Evolutionary conservation across 2,797 vertebrate genomes (phyloP), one percentile per base, ranked within the genome.

Genomic region (Pachyuromys duprasi): DNA sequence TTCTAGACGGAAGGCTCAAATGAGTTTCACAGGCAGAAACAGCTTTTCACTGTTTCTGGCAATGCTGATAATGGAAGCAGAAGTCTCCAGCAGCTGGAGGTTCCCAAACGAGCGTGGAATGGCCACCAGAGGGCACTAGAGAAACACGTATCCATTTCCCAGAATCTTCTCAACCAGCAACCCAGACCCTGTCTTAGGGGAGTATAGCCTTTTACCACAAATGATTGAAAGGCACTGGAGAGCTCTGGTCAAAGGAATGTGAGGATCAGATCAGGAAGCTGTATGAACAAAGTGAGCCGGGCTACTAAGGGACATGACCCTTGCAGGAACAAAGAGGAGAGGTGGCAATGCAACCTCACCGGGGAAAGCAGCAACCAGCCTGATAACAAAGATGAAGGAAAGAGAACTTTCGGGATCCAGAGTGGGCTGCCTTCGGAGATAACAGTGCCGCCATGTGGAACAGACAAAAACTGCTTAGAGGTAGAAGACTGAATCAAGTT

Each of bases 41-140:
- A 28, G 75, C 31, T 15, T 8, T 2, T 0, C 7, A 39, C 20
- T 26, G 5, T 82, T 3, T 5, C 60, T 62, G 55, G 42, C 84
- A 57, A 55, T 0, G 28, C 15, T 18, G 8, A 67, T 11, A 63
- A 57, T 31, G 45, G 36, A 45, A 20, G 60, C 14, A 76, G 42
- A 45, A 18, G 20, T 4, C 26, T 8, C 42, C 33, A 74, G 11
- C 26, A 18, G 22, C 65, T 65, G 24, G 36, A 72, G 45, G 79
- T 31, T 75, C 78, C 87, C 84, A 83, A 24, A 65, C 0, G 13
- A 82, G 11, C 55, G n/a, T 28, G 8, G 2, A 69, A 80, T 2
- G 18, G 15, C 65, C 97, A 69, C 95, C 75, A 97, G 97, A 69
- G 96, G 97, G 97, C 70, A 74, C 94, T 15, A 5, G 63, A 42